These are phyloP conservation scores for Polyodon spathula DNA, from an alignment of 2,113 vertebrate species.

Conservation along the genomic window DNA sequence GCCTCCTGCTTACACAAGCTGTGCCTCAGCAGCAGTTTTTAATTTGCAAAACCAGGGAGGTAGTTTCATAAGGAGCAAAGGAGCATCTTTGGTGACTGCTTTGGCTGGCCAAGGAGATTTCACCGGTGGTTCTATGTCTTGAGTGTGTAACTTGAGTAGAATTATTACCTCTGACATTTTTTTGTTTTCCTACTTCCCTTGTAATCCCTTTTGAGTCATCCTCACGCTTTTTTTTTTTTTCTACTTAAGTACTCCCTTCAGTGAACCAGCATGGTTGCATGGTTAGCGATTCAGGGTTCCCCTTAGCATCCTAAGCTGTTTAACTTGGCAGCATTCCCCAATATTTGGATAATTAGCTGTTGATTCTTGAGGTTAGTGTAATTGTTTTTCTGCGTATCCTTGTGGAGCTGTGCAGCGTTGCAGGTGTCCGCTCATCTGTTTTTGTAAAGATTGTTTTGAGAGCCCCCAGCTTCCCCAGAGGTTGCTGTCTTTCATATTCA, in stretches of 20 bases:
- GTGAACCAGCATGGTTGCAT: slow-evolving; percentile 22
- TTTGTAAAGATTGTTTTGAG: not conserved
- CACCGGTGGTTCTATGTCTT: slow-evolving; percentile 39
- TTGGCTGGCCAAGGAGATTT: slow-evolving; percentile 32
- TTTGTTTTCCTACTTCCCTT: slow-evolving; percentile 11
- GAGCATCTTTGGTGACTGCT: slow-evolving; percentile 18
- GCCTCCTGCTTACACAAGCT: slow-evolving; percentile 51
- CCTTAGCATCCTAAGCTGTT: slow-evolving; percentile 24
- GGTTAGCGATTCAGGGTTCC: not conserved
- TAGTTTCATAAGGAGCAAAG: slow-evolving; percentile 21
- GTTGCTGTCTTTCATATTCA: slow-evolving; percentile 5
- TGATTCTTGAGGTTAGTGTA: slow-evolving; percentile 28
- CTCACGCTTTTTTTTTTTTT: slow-evolving; percentile 24
- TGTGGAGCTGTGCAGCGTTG: too few relatives aligned
- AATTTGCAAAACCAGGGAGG: slow-evolving; percentile 32
- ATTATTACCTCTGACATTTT: slow-evolving; percentile 19
- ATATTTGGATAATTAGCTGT: slow-evolving; percentile 24
- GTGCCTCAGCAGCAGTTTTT: slow-evolving; percentile 50
- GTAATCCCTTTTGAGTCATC: slow-evolving; percentile 25
- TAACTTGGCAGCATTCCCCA: slow-evolving; percentile 35
- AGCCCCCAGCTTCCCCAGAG: too few relatives aligned
- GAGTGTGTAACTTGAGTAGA: slow-evolving; percentile 27
- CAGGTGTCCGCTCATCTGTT: slow-evolving; percentile 10
- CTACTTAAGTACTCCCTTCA: slow-evolving; percentile 26
- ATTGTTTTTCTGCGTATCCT: slow-evolving; percentile 38